phyloP scores from a whole-genome alignment of 2,797 vertebrate genomes.

The Phataginus tetradactyla region DNA sequence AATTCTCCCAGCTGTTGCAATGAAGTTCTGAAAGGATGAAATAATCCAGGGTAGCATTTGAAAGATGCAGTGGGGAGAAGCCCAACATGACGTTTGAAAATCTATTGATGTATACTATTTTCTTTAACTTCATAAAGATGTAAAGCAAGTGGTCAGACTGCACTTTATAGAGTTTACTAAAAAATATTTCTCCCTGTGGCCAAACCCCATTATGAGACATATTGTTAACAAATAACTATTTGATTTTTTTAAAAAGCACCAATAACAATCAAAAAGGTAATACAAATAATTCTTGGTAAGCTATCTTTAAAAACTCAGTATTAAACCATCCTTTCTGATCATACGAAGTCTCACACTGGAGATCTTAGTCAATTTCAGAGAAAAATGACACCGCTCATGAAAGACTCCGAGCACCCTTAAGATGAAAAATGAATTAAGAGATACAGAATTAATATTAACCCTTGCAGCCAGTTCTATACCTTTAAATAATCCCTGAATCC shows the following conservation, averaged over 20 bases:
- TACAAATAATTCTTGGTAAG: constrained; percentile 2
- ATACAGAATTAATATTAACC: not conserved
- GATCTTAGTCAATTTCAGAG: not conserved
- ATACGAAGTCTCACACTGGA: not conserved
- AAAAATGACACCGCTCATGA: not conserved
- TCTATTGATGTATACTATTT: not conserved
- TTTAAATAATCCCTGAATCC: not conserved
- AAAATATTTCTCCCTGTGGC: not conserved
- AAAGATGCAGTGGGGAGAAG: constrained; percentile 3
- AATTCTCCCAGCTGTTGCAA: not conserved
- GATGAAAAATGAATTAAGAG: not conserved
- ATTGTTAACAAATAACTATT: not conserved
- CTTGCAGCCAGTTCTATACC: not conserved
- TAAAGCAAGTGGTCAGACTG: not conserved
- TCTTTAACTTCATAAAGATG: constrained; percentile 6
- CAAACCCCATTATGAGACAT: not conserved
- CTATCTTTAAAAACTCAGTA: not conserved
- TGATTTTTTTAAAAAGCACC: not conserved
- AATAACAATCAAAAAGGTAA: not conserved
- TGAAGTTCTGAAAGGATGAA: not conserved
- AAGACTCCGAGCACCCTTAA: not conserved
- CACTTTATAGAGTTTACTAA: constrained; percentile 30
- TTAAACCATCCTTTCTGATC: not conserved
- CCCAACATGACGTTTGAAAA: not conserved
- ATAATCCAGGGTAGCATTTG: not conserved